Percentiles rank a stretch among this genome's conserved stretches.
These are phyloP conservation scores for Endomychus coccineus DNA, from an alignment of 2,888 invertebrate genomes.

Conservation along the genomic window DNA sequence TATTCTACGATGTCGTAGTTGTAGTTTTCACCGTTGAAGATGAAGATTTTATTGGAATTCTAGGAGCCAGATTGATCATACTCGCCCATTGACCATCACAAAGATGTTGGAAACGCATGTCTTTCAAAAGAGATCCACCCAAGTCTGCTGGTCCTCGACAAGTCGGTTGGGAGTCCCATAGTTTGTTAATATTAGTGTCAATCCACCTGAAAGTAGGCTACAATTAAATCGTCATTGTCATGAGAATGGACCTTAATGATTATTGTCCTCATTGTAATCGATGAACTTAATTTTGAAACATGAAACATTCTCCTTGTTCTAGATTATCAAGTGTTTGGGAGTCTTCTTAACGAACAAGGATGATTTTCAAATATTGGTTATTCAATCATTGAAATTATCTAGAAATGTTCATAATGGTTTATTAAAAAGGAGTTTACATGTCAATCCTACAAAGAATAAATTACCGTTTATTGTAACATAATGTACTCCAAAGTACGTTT, in stretches of 20 bases:
- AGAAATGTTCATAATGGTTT: too few species aligned
- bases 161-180: constrained; percentile 62
- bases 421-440: too few species aligned
- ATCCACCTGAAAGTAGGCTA: too few species aligned
- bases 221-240: background rate
- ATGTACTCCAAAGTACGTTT: too few species aligned
- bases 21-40: too few species aligned
- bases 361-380: too few species aligned
- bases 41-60: constrained; percentile 53
- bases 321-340: background rate
- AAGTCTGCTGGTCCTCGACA: constrained; percentile 67
- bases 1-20: too few species aligned
- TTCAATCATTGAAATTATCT: too few species aligned
- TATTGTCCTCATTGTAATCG: constrained; percentile 3
- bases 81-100: constrained; percentile 75
- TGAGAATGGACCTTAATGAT: background rate
- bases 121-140: constrained; percentile 60
- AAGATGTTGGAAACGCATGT: constrained; percentile 62
- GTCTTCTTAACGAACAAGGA: background rate
- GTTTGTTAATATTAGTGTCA: constrained; percentile 55
- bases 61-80: constrained; percentile 61
- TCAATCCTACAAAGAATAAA: too few species aligned
- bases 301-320: background rate
- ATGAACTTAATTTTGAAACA: background rate
- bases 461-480: too few species aligned